Percentiles rank a stretch among this genome's conserved stretches.
Conservation (phyloP, 2,797 vertebrate genomes). For the Scolopax bukidnonensis region DNA sequence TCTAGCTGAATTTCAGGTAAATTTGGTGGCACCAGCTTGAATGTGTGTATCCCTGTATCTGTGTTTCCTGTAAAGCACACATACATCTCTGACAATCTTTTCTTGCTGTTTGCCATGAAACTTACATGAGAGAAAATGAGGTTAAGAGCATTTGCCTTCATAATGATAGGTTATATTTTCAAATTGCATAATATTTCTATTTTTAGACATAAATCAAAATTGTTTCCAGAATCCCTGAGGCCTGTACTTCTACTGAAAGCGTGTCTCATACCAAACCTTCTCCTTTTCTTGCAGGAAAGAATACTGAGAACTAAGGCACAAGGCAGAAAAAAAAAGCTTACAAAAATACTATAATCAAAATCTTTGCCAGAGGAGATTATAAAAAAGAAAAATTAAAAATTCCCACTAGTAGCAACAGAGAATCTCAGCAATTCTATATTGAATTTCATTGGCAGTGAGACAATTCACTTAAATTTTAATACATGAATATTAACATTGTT, state of each 20-base stretch:
- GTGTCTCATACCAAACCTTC: neutral
- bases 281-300: neutral
- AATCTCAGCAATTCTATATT: neutral
- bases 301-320: neutral
- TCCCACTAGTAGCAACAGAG: neutral
- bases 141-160: conserved; percentile 32
- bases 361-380: neutral
- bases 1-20: neutral
- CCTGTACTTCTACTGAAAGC: neutral
- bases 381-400: neutral
- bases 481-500: neutral
- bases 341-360: neutral
- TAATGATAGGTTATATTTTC: conserved; percentile 33
- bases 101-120: neutral
- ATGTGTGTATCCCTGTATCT: neutral
- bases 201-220: conserved; percentile 36
- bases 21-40: conserved; percentile 11
- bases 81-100: neutral
- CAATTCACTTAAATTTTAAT: neutral
- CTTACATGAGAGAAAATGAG: neutral
- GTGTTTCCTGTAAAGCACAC: neutral
- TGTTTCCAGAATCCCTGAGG: conserved; percentile 27
- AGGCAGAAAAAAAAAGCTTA: neutral
- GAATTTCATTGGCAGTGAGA: neutral
- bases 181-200: conserved; percentile 18